These are phyloP conservation scores for Acronicta alni DNA, from an alignment of 2,888 invertebrate genomes.

Conservation along the genomic window DNA sequence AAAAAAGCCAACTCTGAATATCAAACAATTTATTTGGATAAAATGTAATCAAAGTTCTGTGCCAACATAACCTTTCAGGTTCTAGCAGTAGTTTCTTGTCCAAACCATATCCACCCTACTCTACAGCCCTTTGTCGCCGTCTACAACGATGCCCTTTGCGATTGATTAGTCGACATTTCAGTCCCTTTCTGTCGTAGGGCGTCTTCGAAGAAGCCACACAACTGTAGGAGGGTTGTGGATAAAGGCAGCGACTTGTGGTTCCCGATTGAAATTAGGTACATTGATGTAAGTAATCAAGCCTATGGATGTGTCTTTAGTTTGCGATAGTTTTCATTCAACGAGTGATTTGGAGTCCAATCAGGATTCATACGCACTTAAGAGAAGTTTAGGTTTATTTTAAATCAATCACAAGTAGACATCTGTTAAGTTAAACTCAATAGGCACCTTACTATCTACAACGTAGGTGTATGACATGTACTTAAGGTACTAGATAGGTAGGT, in stretches of 20 bases:
- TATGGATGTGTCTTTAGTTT: constrained; percentile 4
- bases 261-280: constrained; percentile 50
- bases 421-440: too few relatives aligned
- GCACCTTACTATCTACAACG: too few relatives aligned
- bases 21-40: too few relatives aligned
- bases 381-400: background rate
- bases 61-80: too few relatives aligned
- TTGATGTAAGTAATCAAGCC: constrained; percentile 31
- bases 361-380: background rate
- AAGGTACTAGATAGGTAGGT: too few relatives aligned
- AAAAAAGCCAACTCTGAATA: too few relatives aligned
- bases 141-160: constrained; percentile 79
- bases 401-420: background rate
- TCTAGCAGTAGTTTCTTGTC: background rate
- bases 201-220: constrained; percentile 77
- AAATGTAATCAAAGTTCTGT: too few relatives aligned
- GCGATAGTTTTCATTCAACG: constrained; percentile 6
- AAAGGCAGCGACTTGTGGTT: constrained; percentile 43
- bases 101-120: constrained; percentile 48
- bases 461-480: too few relatives aligned
- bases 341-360: background rate
- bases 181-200: constrained; percentile 80
- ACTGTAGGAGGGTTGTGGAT: constrained; percentile 43
- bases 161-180: constrained; percentile 87
- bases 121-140: constrained; percentile 74